A percentile compares a stretch with the other conserved stretches of the same genome.
Conservation (phyloP, 2,113 vertebrate species). For the Aegypius monachus region DNA sequence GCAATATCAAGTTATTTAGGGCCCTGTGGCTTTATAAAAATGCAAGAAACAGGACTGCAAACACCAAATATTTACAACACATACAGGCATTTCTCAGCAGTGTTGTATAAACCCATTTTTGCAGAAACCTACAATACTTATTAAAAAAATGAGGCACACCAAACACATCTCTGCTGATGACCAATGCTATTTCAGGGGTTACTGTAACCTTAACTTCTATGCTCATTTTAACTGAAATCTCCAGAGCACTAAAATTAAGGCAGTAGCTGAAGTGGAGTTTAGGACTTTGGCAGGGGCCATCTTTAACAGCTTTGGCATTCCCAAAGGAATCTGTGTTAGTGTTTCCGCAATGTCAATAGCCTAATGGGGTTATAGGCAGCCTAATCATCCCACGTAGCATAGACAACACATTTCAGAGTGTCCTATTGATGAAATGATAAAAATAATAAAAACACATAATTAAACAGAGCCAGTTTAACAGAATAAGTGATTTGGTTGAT, state of each 20-base stretch:
- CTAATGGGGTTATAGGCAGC: not conserved
- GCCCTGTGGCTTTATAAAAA: not conserved
- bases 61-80: not conserved
- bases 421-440: not conserved
- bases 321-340: not conserved
- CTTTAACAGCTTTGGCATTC: not conserved
- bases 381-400: not conserved
- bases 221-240: not conserved
- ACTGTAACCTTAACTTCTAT: not conserved
- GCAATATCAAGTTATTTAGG: not conserved
- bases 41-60: not conserved
- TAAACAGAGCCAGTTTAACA: not conserved
- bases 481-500: not conserved
- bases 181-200: not conserved
- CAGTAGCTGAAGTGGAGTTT: not conserved
- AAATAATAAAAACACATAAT: not conserved
- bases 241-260: not conserved
- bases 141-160: not conserved
- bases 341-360: not conserved
- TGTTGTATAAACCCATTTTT: not conserved
- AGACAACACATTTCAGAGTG: not conserved
- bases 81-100: not conserved
- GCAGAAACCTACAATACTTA: not conserved
- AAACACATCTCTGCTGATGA: not conserved
- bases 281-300: not conserved